phyloP scores from a whole-genome alignment of 2,113 vertebrate species.

The Cygnus atratus region DNA sequence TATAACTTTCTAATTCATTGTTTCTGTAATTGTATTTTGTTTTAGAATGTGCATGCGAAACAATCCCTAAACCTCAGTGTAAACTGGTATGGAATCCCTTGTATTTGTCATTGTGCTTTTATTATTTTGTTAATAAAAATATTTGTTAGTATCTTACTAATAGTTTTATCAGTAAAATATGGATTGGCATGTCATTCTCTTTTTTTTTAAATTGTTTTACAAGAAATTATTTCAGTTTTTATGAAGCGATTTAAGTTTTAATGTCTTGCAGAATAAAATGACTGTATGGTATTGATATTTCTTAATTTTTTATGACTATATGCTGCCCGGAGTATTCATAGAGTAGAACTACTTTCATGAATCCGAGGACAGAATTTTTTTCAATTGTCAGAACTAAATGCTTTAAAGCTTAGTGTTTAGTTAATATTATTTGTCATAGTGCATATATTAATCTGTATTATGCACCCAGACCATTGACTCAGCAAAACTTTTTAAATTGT shows the following conservation, averaged over 20 bases:
- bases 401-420: neutral
- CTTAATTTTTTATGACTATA: neutral
- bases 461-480: neutral
- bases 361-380: neutral
- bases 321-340: neutral
- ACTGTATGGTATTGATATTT: neutral
- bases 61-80: conserved; percentile 85
- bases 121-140: neutral
- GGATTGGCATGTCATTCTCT: neutral
- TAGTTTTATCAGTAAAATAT: neutral
- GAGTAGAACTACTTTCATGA: neutral
- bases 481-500: neutral
- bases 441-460: neutral
- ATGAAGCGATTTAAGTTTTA: neutral
- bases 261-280: neutral
- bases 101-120: neutral
- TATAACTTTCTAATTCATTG: neutral
- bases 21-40: conserved; percentile 52
- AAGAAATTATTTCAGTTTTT: neutral
- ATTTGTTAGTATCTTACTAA: neutral
- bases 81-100: conserved; percentile 80
- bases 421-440: neutral
- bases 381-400: neutral
- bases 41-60: conserved; percentile 92
- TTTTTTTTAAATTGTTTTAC: neutral